Evolutionary conservation across 2,888 invertebrate genomes (phyloP), one percentile per base, ranked within the genome.

Genomic region (Sinopyrophorus schimmeli): DNA sequence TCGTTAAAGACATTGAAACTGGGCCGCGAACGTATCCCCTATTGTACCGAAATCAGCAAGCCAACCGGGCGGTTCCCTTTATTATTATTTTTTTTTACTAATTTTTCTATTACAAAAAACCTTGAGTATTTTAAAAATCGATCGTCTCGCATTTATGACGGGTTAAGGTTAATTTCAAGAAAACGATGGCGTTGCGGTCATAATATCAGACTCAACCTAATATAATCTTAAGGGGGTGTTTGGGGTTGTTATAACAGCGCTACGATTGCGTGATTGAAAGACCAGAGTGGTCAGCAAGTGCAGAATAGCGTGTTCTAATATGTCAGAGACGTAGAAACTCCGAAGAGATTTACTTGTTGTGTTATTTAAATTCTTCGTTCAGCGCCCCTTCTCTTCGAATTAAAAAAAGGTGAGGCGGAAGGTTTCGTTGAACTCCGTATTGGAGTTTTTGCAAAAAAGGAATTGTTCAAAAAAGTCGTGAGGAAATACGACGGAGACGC

Each of bases 241-340:
- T 30, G 47, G 52, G 41, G 44, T 46, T 41, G 40, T 52, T 52
- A 28, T 35, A 21, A 39, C 32, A 23, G 39, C 28, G 43, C 31
- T 37, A 47, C 58, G 59, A 56, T 71, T 62, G 72, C 72, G 72
- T 73, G 72, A 63, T 67, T 60, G 53, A 59, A 52, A 61, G 63
- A 65, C 64, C 66, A 60, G 66, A 66, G 64, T 63, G 64, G 66
- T 61, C 63, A 63, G 62, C 67, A 66, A 72, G 67, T 70, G 67
- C 68, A 69, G 65, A 68, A 71, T 73, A 62, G 72, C 72, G 72
- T 73, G 72, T 66, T 60, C 60, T 63, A 61, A 65, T 62, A 61
- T 54, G 16, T 40, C 73, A 71, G 65, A 54, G 65, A 66, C 70
- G 71, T 62, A 53, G 47, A 27, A 40, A 9, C n/a, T n/a, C n/a